Percentiles rank a stretch among this genome's conserved stretches.
Conservation (phyloP, 2,797 vertebrate species). For the Pterois miles region DNA sequence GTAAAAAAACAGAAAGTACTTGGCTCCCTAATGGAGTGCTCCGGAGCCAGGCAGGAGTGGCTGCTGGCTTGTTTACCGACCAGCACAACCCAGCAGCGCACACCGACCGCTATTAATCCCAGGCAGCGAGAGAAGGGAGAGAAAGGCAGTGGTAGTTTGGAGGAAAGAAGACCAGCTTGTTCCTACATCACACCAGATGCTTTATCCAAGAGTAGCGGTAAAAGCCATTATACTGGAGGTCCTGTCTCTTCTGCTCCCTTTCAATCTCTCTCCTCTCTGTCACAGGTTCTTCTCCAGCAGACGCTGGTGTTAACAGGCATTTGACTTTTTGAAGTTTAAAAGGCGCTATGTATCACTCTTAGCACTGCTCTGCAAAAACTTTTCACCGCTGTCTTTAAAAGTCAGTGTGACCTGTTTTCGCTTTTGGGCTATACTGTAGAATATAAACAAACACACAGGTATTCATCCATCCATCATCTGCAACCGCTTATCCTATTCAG, state of each 20-base stretch:
- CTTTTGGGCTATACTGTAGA: not conserved
- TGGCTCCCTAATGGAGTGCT: constrained; percentile 76
- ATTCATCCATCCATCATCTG: too few relatives aligned
- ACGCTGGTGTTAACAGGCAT: constrained; percentile 38
- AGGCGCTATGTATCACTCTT: constrained; percentile 17
- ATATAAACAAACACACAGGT: not conserved
- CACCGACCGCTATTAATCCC: constrained; percentile 59
- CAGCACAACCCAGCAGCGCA: constrained; percentile 45
- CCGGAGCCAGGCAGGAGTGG: constrained; percentile 47
- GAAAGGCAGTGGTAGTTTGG: constrained; percentile 29
- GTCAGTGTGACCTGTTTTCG: constrained; percentile 6
- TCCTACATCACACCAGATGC: constrained; percentile 47
- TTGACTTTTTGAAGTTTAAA: constrained; percentile 33
- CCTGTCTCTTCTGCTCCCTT: constrained; percentile 11
- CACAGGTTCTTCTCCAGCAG: not conserved
- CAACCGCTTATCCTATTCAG: too few relatives aligned
- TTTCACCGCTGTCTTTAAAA: not conserved
- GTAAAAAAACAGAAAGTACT: constrained; percentile 67
- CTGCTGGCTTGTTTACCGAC: constrained; percentile 69
- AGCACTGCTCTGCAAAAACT: constrained; percentile 15
- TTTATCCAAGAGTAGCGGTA: constrained; percentile 48
- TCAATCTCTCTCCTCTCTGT: constrained; percentile 7
- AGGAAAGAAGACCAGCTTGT: constrained; percentile 35
- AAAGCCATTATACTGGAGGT: constrained; percentile 49
- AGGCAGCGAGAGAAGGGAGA: constrained; percentile 17